phyloP scores from a whole-genome alignment of 1,140 invertebrate species.

The Cydia splendana region DNA sequence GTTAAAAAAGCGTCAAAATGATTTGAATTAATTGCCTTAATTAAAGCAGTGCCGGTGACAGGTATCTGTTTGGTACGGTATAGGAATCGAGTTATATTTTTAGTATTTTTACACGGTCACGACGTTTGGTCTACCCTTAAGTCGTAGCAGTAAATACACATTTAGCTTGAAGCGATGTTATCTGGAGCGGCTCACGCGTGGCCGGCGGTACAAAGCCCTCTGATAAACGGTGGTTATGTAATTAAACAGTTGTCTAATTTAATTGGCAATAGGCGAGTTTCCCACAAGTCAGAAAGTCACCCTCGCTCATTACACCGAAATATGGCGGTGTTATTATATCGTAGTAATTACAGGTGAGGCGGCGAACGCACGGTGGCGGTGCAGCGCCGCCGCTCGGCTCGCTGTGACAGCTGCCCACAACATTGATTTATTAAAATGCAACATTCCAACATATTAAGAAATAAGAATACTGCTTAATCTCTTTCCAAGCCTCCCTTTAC shows the following conservation, averaged over 20 bases:
- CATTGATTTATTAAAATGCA: conserved; percentile 9
- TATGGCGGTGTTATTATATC: conserved; percentile 40
- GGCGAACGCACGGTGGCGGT: conserved; percentile 46
- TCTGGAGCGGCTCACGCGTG: neutral
- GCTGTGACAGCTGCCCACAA: conserved; percentile 1
- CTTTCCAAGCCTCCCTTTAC: neutral
- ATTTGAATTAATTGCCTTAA: conserved; percentile 51
- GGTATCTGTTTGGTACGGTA: conserved; percentile 17
- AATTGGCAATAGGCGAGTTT: conserved; percentile 75
- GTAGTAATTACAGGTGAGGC: conserved; percentile 63
- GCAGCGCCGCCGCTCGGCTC: conserved; percentile 43
- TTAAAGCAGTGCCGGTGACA: conserved; percentile 48
- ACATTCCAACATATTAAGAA: conserved; percentile 6
- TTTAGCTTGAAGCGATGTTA: neutral
- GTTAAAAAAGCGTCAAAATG: conserved; percentile 50
- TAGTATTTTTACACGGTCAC: neutral
- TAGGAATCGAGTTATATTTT: neutral
- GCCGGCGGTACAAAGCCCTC: conserved; percentile 38
- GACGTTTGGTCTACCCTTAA: neutral
- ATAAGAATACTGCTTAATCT: neutral
- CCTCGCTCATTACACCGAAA: conserved; percentile 59
- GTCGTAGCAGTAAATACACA: neutral
- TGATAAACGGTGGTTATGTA: conserved; percentile 52
- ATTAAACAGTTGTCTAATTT: conserved; percentile 76
- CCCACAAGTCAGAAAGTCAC: conserved; percentile 73